These are phyloP conservation scores for Salvelinus sp. DNA, from an alignment of 2,113 vertebrate species.

Conservation along the genomic window DNA sequence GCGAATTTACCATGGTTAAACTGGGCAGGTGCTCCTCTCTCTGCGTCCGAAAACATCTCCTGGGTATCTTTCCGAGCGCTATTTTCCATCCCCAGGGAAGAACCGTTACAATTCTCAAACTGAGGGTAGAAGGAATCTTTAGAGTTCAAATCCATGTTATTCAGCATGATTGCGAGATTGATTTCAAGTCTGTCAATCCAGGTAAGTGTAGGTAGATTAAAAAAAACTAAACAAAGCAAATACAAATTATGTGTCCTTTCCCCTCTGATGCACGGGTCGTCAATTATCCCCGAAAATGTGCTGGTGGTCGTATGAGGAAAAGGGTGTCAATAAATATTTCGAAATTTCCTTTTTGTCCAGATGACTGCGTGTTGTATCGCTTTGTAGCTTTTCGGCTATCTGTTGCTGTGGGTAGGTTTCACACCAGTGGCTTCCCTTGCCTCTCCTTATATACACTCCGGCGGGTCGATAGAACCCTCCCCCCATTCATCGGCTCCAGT, in stretches of 20 bases:
- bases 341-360: conserved; percentile 63
- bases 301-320: conserved; percentile 24
- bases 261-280: conserved; percentile 39
- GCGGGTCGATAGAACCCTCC: conserved; percentile 84
- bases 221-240: conserved; percentile 20
- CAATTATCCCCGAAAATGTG: conserved; percentile 64
- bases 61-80: conserved; percentile 70
- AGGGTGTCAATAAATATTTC: conserved; percentile 54
- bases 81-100: conserved; percentile 71
- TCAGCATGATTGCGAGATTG: conserved; percentile 81
- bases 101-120: conserved; percentile 83
- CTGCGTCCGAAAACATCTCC: conserved; percentile 74
- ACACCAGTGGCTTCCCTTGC: conserved; percentile 72
- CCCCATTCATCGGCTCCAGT: conserved; percentile 92
- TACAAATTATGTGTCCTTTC: conserved; percentile 39
- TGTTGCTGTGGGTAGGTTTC: conserved; percentile 78
- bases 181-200: conserved; percentile 65
- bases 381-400: conserved; percentile 67
- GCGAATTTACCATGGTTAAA: conserved; percentile 81
- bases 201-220: conserved; percentile 41
- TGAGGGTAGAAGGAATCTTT: conserved; percentile 86
- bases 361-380: conserved; percentile 44
- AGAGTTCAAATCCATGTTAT: conserved; percentile 90
- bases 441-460: conserved; percentile 86
- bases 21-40: conserved; percentile 73